A percentile compares a stretch with the other conserved stretches of the same genome.
phyloP scores from a whole-genome alignment of 2,797 vertebrate genomes.

The Crenichthys baileyi region DNA sequence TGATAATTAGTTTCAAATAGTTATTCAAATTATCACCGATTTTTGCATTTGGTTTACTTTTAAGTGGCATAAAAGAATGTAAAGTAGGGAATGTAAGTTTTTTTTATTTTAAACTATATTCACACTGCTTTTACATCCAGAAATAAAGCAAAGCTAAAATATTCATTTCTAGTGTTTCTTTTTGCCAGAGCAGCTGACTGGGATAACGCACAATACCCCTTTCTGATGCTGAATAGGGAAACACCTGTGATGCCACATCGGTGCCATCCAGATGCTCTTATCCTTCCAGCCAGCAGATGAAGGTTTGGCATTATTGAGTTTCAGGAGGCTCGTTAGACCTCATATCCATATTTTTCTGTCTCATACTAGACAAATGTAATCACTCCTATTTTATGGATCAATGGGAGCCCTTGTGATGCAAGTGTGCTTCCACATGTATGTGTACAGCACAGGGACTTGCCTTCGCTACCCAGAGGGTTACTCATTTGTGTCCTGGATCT shows the following conservation, averaged over 20 bases:
- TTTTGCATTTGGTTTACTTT: neutral
- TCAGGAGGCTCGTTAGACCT: constrained; percentile 51
- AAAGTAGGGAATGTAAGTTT: neutral
- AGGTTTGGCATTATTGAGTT: constrained; percentile 72
- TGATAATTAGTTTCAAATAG: neutral
- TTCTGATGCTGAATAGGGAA: constrained; percentile 29
- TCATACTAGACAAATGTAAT: constrained; percentile 73
- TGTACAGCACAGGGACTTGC: constrained; percentile 32
- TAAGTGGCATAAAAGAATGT: neutral
- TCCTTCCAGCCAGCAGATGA: constrained; percentile 66
- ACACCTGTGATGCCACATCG: constrained; percentile 61
- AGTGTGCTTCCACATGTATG: constrained; percentile 40
- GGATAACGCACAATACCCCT: constrained; percentile 59
- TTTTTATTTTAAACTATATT: neutral
- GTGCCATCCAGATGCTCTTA: constrained; percentile 63
- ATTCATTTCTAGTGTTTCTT: constrained; percentile 12
- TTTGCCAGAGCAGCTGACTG: constrained; percentile 44
- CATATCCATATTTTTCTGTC: constrained; percentile 71
- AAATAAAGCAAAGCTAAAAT: neutral
- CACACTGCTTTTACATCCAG: neutral
- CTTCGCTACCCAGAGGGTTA: constrained; percentile 38
- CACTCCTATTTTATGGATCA: constrained; percentile 75
- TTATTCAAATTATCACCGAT: no score
- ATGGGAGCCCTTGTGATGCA: constrained; percentile 53
- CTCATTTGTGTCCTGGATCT: constrained; percentile 55